Conservation (phyloP, 2,797 vertebrate species). For the Gallinago nigripennis region DNA sequence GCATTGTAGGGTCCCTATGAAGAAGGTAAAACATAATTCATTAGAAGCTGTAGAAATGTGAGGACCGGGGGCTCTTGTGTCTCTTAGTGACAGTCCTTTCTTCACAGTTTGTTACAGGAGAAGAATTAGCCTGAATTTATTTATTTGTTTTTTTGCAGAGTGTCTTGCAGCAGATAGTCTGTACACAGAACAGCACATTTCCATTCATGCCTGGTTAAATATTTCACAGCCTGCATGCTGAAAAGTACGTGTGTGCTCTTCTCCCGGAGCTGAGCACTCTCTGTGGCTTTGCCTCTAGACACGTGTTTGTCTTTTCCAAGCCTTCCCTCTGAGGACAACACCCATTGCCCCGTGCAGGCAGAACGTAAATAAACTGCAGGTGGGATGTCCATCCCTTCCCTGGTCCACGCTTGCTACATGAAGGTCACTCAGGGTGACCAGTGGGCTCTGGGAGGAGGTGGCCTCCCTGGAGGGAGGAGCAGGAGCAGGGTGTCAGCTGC, state of each 20-base stretch:
- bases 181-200: background rate
- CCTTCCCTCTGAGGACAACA: constrained; percentile 47
- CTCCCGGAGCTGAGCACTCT: constrained; percentile 43
- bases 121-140: constrained; percentile 19
- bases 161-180: background rate
- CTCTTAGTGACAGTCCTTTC: background rate
- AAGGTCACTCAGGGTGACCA: background rate
- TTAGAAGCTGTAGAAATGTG: background rate
- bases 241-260: background rate
- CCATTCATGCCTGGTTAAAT: background rate
- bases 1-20: accelerated
- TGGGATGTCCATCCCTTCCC: background rate
- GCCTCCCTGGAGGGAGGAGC: background rate
- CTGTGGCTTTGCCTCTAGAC: constrained; percentile 22
- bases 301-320: constrained; percentile 60
- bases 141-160: background rate
- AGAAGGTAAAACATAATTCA: background rate
- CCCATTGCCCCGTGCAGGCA: constrained; percentile 29
- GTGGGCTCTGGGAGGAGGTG: background rate
- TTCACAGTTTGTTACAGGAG: background rate
- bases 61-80: background rate
- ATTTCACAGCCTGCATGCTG: constrained; percentile 23
- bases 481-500: background rate
- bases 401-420: background rate
- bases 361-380: constrained; percentile 31